Percentiles rank a stretch among this genome's conserved stretches.
Evolutionary conservation across 1,140 invertebrate genomes (phyloP).

Genomic region (Venustaconcha ellipsiformis): DNA sequence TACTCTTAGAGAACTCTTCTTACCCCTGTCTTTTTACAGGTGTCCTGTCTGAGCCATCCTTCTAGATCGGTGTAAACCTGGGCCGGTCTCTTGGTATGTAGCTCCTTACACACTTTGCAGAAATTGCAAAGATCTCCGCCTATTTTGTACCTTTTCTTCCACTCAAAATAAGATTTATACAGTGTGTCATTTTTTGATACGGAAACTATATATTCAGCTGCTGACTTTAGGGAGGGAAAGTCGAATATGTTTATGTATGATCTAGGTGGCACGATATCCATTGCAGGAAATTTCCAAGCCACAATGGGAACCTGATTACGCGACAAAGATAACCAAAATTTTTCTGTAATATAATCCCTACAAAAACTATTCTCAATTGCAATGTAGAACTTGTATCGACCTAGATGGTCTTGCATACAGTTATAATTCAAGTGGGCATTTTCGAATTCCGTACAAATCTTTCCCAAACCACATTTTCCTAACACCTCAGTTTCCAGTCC

Average conservation of each 20-base stretch:
- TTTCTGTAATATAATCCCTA: constrained; percentile 67
- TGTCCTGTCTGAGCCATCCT: constrained; percentile 52
- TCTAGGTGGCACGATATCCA: constrained; percentile 71
- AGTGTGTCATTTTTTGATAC: constrained; percentile 47
- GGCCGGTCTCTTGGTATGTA: constrained; percentile 44
- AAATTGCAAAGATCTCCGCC: constrained; percentile 36
- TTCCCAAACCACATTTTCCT: constrained; percentile 70
- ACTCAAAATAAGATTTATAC: constrained; percentile 66
- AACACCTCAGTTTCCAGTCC: constrained; percentile 74
- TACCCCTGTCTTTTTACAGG: constrained; percentile 25
- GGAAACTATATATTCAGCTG: constrained; percentile 87
- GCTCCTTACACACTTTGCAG: constrained; percentile 41
- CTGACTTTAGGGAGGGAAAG: constrained; percentile 85
- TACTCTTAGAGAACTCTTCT: neutral
- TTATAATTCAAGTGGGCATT: constrained; percentile 36
- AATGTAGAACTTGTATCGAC: constrained; percentile 89
- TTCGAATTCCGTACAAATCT: constrained; percentile 38
- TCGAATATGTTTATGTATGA: constrained; percentile 96
- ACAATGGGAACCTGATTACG: constrained; percentile 57
- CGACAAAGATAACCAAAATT: constrained; percentile 58
- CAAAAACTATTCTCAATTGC: constrained; percentile 68
- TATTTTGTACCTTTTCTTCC: constrained; percentile 45
- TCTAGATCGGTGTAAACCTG: constrained; percentile 51
- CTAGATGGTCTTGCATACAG: constrained; percentile 35
- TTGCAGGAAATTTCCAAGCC: constrained; percentile 60